These are phyloP conservation scores for Zoanthus sociatus DNA, from an alignment of 92 coral and sea anemone genomes.

Conservation along the genomic window DNA sequence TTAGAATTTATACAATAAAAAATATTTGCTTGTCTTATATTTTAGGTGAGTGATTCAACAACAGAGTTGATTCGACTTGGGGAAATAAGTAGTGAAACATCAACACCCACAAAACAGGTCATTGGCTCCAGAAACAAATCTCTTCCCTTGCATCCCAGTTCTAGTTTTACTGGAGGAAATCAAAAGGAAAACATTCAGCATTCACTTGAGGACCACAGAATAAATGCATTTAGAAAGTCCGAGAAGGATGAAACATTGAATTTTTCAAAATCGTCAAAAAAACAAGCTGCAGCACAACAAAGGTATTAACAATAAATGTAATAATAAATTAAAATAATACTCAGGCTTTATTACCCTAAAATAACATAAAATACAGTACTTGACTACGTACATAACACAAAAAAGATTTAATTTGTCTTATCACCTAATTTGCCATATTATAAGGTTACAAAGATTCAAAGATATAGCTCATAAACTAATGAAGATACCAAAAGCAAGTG, in stretches of 20 bases:
- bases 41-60: slow-evolving; percentile 81
- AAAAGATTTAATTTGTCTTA: no score
- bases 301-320: not conserved
- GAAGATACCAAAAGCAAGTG: no score
- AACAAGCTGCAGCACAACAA: not conserved
- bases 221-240: not conserved
- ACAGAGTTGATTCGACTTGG: slow-evolving; percentile 83
- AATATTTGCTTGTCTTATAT: no score
- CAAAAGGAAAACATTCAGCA: not conserved
- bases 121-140: slow-evolving; percentile 8
- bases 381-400: no score
- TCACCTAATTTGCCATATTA: no score
- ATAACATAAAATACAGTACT: no score
- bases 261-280: not conserved
- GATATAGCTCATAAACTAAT: no score
- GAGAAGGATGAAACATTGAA: slow-evolving; percentile 4
- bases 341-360: no score
- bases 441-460: no score
- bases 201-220: slow-evolving; percentile 4
- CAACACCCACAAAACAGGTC: slow-evolving; percentile 24
- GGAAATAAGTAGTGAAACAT: slow-evolving; percentile 58
- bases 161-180: not conserved
- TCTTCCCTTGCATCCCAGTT: not conserved
- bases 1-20: no score
- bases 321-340: no score